A percentile compares a stretch with the other conserved stretches of the same genome.
These are phyloP conservation scores for Phyllostomus discolor DNA, from an alignment of 2,113 vertebrate genomes.

Conservation along the genomic window DNA sequence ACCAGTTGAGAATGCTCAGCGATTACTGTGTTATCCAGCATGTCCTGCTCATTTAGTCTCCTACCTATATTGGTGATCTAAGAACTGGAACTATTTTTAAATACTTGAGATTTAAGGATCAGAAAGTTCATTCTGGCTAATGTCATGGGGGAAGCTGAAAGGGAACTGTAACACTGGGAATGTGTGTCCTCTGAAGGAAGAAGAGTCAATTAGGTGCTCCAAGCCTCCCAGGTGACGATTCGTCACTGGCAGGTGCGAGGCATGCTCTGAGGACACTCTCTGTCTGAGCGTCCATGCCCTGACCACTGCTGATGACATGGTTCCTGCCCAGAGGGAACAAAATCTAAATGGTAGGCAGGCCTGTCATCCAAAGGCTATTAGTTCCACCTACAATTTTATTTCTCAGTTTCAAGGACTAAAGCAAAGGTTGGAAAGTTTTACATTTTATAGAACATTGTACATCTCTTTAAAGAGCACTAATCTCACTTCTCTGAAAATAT, in stretches of 20 bases:
- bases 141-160: neutral
- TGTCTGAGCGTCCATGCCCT: neutral
- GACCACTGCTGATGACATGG: neutral
- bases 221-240: neutral
- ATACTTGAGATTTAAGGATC: neutral
- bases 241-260: neutral
- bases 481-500: neutral
- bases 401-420: conserved; percentile 62
- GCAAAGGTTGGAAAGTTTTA: conserved; percentile 8
- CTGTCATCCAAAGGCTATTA: conserved; percentile 39
- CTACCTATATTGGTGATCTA: neutral
- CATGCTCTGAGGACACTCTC: neutral
- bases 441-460: neutral
- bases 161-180: neutral
- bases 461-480: neutral
- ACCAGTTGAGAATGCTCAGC: neutral
- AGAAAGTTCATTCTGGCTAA: neutral
- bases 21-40: neutral
- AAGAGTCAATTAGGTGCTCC: neutral
- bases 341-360: conserved; percentile 25
- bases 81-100: neutral
- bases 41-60: neutral
- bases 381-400: conserved; percentile 61
- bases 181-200: neutral
- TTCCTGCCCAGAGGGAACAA: conserved; percentile 13